Conservation (phyloP, 2,113 vertebrate species). For the Dromaius novaehollandiae region DNA sequence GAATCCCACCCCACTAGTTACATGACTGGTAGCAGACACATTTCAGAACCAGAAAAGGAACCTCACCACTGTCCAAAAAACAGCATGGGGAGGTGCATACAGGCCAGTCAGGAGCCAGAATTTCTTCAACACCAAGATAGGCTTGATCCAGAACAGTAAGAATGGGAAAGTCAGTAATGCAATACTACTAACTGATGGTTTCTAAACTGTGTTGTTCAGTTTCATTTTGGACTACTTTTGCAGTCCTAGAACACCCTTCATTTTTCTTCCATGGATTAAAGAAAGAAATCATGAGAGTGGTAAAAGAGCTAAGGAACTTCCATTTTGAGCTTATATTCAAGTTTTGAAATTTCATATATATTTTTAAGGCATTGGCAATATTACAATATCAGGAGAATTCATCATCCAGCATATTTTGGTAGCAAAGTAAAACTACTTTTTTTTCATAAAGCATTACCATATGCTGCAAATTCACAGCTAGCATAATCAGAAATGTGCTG, state of each 20-base stretch:
- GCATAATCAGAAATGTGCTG: neutral
- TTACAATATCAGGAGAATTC: neutral
- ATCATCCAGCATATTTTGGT: fast-evolving
- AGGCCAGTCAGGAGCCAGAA: neutral
- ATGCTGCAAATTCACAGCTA: neutral
- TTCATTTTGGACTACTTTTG: neutral
- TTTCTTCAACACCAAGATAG: neutral
- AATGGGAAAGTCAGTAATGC: neutral
- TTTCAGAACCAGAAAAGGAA: neutral
- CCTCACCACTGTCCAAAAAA: fast-evolving
- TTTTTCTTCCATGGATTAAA: neutral
- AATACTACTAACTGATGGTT: fast-evolving
- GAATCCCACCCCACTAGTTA: neutral
- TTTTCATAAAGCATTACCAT: neutral
- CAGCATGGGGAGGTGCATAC: neutral
- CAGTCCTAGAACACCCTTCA: fast-evolving
- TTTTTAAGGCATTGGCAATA: neutral
- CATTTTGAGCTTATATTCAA: neutral
- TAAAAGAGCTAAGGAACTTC: neutral
- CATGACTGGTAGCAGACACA: fast-evolving
- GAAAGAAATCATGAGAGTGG: neutral
- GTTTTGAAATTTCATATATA: neutral
- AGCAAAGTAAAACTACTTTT: neutral
- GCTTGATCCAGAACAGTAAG: neutral
- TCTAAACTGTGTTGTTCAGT: neutral